Evolutionary conservation across 2,113 vertebrate species (phyloP).

Genomic region (Laticauda laticaudata): DNA sequence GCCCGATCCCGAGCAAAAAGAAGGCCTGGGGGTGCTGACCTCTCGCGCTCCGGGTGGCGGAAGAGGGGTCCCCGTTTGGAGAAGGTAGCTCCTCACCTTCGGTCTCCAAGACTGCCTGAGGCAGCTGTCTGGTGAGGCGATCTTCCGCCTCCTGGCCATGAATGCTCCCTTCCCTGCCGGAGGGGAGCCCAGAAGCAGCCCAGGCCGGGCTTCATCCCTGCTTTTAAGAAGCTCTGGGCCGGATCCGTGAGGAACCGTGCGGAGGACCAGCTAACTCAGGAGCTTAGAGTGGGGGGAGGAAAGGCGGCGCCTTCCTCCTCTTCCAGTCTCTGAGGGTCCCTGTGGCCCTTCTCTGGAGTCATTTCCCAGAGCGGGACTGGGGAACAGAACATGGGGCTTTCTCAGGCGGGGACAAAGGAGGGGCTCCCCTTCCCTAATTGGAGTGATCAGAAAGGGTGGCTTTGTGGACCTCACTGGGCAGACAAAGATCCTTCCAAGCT

Average conservation of each 20-base stretch:
- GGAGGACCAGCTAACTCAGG: neutral
- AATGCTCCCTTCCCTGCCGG: neutral
- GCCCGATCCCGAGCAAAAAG: neutral
- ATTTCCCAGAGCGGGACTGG: neutral
- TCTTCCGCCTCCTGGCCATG: neutral
- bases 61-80: neutral
- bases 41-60: neutral
- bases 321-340: neutral
- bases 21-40: neutral
- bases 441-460: no score
- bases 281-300: neutral
- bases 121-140: neutral
- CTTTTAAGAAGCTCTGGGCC: neutral
- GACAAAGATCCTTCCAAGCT: neutral
- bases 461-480: neutral
- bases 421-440: no score
- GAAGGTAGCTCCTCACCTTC: neutral
- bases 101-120: neutral
- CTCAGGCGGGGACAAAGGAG: no score
- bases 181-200: neutral
- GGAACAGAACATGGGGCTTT: no score
- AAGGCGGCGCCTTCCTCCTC: neutral
- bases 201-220: neutral
- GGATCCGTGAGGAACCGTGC: neutral
- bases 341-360: neutral